Percentiles rank a stretch among this genome's conserved stretches.
phyloP scores from a whole-genome alignment of 2,113 vertebrate species.

The Aphelocoma coerulescens region DNA sequence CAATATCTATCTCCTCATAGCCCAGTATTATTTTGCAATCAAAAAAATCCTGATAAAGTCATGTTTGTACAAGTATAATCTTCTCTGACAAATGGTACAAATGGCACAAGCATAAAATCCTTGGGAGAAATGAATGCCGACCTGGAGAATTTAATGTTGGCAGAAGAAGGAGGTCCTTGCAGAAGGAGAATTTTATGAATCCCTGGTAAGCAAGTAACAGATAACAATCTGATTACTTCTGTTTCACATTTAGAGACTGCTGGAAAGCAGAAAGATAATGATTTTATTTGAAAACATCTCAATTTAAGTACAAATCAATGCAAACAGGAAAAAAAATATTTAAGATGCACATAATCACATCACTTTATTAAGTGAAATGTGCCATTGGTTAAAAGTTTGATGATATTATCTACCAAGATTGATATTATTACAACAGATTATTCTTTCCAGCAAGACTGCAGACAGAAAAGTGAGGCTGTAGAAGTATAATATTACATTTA shows the following conservation, averaged over 20 bases:
- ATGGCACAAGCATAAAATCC: background rate
- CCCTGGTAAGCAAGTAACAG: background rate
- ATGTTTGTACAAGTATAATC: background rate
- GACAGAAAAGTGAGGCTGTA: conserved; percentile 1
- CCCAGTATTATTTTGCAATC: background rate
- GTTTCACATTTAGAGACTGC: background rate
- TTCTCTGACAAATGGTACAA: background rate
- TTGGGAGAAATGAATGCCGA: background rate
- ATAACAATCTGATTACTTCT: background rate
- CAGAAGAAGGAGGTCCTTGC: background rate
- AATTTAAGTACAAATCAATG: background rate
- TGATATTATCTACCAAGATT: background rate
- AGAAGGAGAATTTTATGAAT: background rate
- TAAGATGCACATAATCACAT: background rate
- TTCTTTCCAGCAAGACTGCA: background rate
- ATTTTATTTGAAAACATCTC: background rate
- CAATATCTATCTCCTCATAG: background rate
- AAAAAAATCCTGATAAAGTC: background rate
- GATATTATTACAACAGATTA: conserved; percentile 26
- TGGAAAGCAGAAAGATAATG: background rate
- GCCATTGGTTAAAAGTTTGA: conserved; percentile 18
- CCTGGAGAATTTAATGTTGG: background rate
- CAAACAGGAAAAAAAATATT: background rate
- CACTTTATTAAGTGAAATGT: background rate
- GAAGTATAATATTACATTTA: conserved; percentile 16